Conservation (phyloP, 2,888 invertebrate species). For the Macrophya alboannulata region DNA sequence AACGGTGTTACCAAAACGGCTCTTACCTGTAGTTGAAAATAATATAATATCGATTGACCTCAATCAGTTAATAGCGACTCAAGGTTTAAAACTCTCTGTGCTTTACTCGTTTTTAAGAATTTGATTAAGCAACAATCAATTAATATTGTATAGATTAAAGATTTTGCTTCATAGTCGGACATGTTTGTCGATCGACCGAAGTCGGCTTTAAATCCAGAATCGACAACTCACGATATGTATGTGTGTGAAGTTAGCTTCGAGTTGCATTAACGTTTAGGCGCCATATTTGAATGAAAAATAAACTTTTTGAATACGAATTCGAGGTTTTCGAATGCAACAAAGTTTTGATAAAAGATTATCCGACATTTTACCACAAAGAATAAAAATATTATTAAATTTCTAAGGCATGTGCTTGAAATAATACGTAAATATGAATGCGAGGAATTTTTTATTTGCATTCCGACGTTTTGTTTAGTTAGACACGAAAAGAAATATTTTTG, state of each 20-base stretch:
- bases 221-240: constrained; percentile 4
- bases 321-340: not conserved
- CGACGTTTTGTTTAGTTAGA: not conserved
- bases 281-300: not conserved
- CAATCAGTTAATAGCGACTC: not conserved
- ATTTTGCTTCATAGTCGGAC: constrained; percentile 48
- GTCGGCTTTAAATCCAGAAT: not conserved
- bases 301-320: not conserved
- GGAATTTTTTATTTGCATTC: no score
- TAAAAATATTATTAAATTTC: not conserved
- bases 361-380: not conserved
- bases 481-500: not conserved
- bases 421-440: not conserved
- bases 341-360: not conserved
- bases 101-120: not conserved
- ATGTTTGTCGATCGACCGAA: constrained; percentile 54
- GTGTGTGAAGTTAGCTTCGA: not conserved
- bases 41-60: not conserved
- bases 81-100: not conserved
- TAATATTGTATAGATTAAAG: constrained; percentile 30
- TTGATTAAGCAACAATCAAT: constrained; percentile 36
- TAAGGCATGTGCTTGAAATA: not conserved
- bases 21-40: constrained; percentile 29
- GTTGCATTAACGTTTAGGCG: not conserved
- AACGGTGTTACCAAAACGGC: not conserved